These are phyloP conservation scores for Brachionus paranguensis DNA, from an alignment of 1,140 invertebrate species.

Conservation along the genomic window DNA sequence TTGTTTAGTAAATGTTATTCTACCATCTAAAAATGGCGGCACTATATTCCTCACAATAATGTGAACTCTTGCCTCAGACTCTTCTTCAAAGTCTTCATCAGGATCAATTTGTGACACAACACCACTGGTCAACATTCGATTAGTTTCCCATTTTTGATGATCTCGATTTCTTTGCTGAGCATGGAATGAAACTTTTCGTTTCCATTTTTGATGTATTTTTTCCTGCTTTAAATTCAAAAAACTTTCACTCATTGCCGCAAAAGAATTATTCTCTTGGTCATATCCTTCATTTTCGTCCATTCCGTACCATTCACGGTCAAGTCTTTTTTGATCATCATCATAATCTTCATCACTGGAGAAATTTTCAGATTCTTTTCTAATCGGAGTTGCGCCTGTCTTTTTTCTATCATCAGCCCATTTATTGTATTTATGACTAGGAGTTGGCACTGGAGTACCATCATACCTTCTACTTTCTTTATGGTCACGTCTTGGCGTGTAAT, in stretches of 20 bases:
- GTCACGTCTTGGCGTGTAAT: not conserved
- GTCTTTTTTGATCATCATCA: slow-evolving; percentile 59
- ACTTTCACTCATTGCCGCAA: slow-evolving; percentile 77
- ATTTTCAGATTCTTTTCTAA: not conserved
- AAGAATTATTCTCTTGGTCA: slow-evolving; percentile 86
- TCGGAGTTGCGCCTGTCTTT: not conserved
- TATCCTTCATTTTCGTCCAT: slow-evolving; percentile 72
- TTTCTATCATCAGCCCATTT: slow-evolving; percentile 35
- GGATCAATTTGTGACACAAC: slow-evolving; percentile 81
- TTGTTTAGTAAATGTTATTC: slow-evolving; percentile 98
- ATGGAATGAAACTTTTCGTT: slow-evolving; percentile 84
- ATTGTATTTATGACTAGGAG: slow-evolving; percentile 36
- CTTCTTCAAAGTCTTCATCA: slow-evolving; percentile 72
- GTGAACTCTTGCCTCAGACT: slow-evolving; percentile 85
- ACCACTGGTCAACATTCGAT: slow-evolving; percentile 91
- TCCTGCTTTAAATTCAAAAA: slow-evolving; percentile 85
- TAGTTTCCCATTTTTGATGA: slow-evolving; percentile 96
- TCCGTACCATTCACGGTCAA: slow-evolving; percentile 94
- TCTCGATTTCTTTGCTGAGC: slow-evolving; percentile 89
- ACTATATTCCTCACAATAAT: slow-evolving; percentile 87
- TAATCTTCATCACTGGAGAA: slow-evolving; percentile 3
- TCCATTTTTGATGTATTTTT: slow-evolving; percentile 78
- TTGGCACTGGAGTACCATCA: not conserved
- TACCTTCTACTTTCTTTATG: not conserved
- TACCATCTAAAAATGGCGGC: slow-evolving; percentile 93